These are phyloP conservation scores for Ornithorhynchus anatinus DNA, from an alignment of 2,113 vertebrate species.

Conservation along the genomic window DNA sequence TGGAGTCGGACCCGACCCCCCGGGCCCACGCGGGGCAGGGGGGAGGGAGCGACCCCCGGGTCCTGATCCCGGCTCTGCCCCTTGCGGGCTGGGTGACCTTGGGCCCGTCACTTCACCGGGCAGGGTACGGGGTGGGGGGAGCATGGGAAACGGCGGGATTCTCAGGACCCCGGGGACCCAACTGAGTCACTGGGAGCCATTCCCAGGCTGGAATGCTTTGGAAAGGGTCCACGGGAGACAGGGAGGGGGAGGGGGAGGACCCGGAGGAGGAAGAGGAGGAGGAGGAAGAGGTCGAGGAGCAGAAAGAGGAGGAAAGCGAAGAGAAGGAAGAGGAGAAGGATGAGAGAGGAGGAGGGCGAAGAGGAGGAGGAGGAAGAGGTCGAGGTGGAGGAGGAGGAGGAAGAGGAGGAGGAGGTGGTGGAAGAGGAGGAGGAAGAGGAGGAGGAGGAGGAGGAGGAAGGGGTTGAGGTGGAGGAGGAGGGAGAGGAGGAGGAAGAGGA, in stretches of 20 bases:
- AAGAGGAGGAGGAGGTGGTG: neutral
- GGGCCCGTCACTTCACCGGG: neutral
- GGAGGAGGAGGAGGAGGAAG: too few relatives aligned
- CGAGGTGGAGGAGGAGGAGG: neutral
- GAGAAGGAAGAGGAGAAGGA: neutral
- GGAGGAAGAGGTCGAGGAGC: too few relatives aligned
- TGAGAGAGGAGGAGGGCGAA: neutral
- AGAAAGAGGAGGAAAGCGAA: neutral
- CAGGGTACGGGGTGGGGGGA: neutral
- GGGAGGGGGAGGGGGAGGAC: conserved; percentile 1
- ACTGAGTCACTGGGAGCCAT: conserved; percentile 50
- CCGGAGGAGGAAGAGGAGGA: too few relatives aligned
- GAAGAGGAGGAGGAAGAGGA: too few relatives aligned
- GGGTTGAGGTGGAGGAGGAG: too few relatives aligned
- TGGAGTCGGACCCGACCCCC: too few relatives aligned
- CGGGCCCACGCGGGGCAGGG: too few relatives aligned
- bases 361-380: neutral
- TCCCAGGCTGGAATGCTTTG: conserved; percentile 37
- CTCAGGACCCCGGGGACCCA: conserved; percentile 53
- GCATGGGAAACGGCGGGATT: conserved; percentile 59
- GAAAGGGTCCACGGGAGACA: conserved; percentile 27
- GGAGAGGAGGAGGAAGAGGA: too few relatives aligned
- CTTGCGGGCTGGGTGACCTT: neutral
- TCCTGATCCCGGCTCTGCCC: neutral
- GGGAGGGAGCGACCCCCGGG: too few relatives aligned